Conservation (phyloP, 2,888 invertebrate genomes). For the Chesias legatella region DNA sequence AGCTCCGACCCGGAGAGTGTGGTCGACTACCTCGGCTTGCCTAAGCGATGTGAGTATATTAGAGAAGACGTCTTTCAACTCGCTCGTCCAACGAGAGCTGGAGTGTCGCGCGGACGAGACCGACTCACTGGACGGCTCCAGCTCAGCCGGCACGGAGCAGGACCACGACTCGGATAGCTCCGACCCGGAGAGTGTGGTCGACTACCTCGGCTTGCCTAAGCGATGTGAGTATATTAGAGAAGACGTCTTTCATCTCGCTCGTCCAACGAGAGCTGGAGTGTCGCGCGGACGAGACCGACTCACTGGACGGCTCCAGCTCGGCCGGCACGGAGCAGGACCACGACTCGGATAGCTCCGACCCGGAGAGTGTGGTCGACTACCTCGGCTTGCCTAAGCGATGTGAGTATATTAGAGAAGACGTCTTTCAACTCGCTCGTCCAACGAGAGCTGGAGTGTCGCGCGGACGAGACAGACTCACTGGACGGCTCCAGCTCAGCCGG, state of each 20-base stretch:
- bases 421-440: slow-evolving; percentile 96
- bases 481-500: slow-evolving; percentile 54
- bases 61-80: slow-evolving; percentile 83
- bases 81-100: slow-evolving; percentile 93
- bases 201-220: slow-evolving; percentile 57
- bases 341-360: slow-evolving; percentile 60
- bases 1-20: slow-evolving; percentile 59
- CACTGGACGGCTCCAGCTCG: slow-evolving; percentile 59
- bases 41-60: slow-evolving; percentile 51
- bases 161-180: slow-evolving; percentile 57
- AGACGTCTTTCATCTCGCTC: slow-evolving; percentile 94
- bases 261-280: slow-evolving; percentile 95
- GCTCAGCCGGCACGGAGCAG: slow-evolving; percentile 44
- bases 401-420: slow-evolving; percentile 32
- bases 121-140: slow-evolving; percentile 60
- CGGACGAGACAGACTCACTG: slow-evolving; percentile 73
- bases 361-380: slow-evolving; percentile 57
- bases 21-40: slow-evolving; percentile 53
- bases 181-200: slow-evolving; percentile 55
- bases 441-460: slow-evolving; percentile 91
- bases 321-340: slow-evolving; percentile 42
- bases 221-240: slow-evolving; percentile 45
- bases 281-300: slow-evolving; percentile 78
- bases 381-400: slow-evolving; percentile 58
- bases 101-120: slow-evolving; percentile 85